Evolutionary conservation across 2,113 vertebrate genomes (phyloP), one percentile per base, ranked within the genome.

Genomic region (Microtus oregoni): DNA sequence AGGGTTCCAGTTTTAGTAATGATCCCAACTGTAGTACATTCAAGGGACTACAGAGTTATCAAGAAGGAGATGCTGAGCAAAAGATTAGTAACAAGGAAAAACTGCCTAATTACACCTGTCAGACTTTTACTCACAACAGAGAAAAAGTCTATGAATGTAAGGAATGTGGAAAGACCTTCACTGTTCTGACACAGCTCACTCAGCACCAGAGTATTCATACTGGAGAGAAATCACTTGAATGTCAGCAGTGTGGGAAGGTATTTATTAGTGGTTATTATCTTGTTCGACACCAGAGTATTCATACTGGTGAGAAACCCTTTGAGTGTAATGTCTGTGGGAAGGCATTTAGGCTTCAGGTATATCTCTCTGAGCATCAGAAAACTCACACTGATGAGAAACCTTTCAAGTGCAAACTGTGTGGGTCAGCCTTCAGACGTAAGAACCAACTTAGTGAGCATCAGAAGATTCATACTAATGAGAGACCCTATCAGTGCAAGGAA

Each of bases 151-250:
- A 35, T n/a, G 44, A 70, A 9, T 87, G 65, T 24, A 8, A 52
- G 30, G 65, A 87, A 12, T 97, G 97, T 47, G 91, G 94, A 14
- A 94, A 94, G 50, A 38, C 89, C 41, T 96, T 91, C n/a, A 95
- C 7, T 35, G 30, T 78, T 50, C 47, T 78, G 50, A 17, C 30
- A 20, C 28, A 52, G 47, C 77, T 78, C 15, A 52, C 77, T 52
- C 47, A 32, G 77, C 47, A 50, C 15, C 77, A 52, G 77, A 78
- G 11, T 15, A 20, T 52, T 35, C 47, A 78, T 52, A 78, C 14
- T 78, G 77, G 30, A 78, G 9, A 78, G 7, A 52, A 52, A 47
- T 32, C 77, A 78, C 32, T 78, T 78, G 77, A 78, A 11, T 78
- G 77, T 78, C 32, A 78, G 32, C 28, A 78, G 14, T 52, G 77